phyloP scores from a whole-genome alignment of 2,113 vertebrate genomes.

The Telmatochromis sp. region DNA sequence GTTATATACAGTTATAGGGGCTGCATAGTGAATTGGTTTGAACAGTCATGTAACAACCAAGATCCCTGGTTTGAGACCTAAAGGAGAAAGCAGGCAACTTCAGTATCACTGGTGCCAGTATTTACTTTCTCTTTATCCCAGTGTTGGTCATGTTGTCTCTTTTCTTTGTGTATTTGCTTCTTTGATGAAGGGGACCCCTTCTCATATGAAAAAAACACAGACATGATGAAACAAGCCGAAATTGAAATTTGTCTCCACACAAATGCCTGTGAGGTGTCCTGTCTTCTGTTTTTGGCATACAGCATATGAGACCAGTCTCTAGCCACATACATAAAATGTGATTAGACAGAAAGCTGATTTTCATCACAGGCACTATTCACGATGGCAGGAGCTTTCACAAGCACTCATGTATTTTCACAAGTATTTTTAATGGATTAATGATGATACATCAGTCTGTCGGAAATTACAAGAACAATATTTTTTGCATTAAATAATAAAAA shows the following conservation, averaged over 20 bases:
- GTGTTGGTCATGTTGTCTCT: background rate
- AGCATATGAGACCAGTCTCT: background rate
- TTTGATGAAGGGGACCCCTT: background rate
- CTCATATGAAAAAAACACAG: background rate
- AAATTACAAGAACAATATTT: background rate
- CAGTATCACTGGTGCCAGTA: background rate
- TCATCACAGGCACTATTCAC: background rate
- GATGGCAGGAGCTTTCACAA: background rate
- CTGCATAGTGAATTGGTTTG: background rate
- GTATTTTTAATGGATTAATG: background rate
- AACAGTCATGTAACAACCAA: background rate
- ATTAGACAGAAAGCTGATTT: fast-evolving
- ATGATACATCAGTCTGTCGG: background rate
- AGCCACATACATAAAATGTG: background rate
- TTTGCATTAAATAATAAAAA: background rate
- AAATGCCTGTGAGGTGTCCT: background rate
- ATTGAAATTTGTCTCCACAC: background rate
- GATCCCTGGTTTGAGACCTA: background rate
- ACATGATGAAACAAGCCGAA: background rate
- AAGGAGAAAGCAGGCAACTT: background rate
- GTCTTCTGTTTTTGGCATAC: background rate
- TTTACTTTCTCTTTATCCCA: background rate
- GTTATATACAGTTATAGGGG: background rate
- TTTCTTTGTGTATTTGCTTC: background rate
- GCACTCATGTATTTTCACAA: fast-evolving